phyloP scores from a whole-genome alignment of 1,140 invertebrate species.

The Bombus superbus region DNA sequence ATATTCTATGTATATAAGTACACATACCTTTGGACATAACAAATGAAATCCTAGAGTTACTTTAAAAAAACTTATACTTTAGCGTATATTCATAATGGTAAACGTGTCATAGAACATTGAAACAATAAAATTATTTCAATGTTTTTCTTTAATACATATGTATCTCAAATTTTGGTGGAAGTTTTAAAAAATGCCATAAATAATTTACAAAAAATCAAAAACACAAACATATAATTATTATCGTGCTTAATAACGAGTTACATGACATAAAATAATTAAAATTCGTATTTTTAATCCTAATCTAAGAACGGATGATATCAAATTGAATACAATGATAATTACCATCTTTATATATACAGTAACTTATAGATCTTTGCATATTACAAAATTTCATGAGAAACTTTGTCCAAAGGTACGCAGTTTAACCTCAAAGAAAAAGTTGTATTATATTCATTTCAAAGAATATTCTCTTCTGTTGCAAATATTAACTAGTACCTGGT shows the following conservation, averaged over 20 bases:
- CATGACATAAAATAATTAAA: conserved; percentile 8
- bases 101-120: not conserved
- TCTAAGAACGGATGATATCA: conserved; percentile 20
- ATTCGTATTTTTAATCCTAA: conserved; percentile 10
- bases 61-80: not conserved
- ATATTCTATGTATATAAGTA: not conserved
- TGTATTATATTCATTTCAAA: conserved; percentile 18
- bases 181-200: conserved; percentile 19
- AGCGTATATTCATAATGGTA: not conserved
- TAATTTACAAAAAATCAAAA: conserved; percentile 38
- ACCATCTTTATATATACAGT: not conserved
- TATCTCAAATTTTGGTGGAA: not conserved
- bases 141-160: conserved; percentile 8
- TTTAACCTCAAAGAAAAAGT: not conserved
- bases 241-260: conserved; percentile 2
- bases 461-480: conserved; percentile 22
- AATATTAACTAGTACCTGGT: conserved; percentile 50
- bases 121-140: conserved; percentile 5
- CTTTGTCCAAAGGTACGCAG: conserved; percentile 33
- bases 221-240: not conserved
- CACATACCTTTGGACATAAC: conserved; percentile 17
- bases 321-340: conserved; percentile 10
- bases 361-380: not conserved
- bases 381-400: not conserved
- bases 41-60: not conserved